Evolutionary conservation across 2,888 invertebrate species (phyloP), one percentile per base, ranked within the genome.

Genomic region (Megaustenia siamemsis): DNA sequence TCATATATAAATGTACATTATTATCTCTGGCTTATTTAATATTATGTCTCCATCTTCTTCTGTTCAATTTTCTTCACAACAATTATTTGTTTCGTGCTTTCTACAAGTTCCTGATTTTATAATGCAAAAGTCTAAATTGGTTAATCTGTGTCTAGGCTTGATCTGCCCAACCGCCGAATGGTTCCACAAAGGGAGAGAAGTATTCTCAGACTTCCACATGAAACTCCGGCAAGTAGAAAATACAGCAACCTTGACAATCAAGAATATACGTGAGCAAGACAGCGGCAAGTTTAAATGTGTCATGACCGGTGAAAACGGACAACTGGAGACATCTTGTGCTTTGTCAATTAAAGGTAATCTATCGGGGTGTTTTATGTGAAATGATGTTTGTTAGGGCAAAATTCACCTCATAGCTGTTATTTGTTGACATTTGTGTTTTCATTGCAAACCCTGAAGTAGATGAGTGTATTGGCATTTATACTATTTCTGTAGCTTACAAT

Each of bases 201-300:
- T 92, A 56, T 89, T 89, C 75, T 87, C 90, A 1, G 88, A 89
- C 24, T 90, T 90, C 38, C 90, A 92, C 60, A 87, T 91, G 18
- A 90, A 89, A 73, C 86, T 89, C 38, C 81, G 85, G 32, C 92
- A 91, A 89, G 91, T 90, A 84, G 92, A 91, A 21, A 86, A 88
- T 35, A 87, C 86, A 21, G 97, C 98, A 73, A 97, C 98, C 0
- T 96, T 99, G 95, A 98, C 98, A 95, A 98, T 99, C 90, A 96
- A 97, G 88, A 98, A 98, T 95, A 98, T 98, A 93, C 96, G 97
- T 91, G 97, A 98, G 0, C 97, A 97, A 87, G 98, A 99, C 95
- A 98, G 98, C 88, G 99, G 99, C 90, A 97, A 97, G 94, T 99
- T 99, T 95, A 96, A 96, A 82, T 99, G 99, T 94, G 96, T 97